Base-by-base conservation (phyloP, 37 sponge, comb jelly and placozoan species). In the Aphrocallistes beatrix region DNA sequence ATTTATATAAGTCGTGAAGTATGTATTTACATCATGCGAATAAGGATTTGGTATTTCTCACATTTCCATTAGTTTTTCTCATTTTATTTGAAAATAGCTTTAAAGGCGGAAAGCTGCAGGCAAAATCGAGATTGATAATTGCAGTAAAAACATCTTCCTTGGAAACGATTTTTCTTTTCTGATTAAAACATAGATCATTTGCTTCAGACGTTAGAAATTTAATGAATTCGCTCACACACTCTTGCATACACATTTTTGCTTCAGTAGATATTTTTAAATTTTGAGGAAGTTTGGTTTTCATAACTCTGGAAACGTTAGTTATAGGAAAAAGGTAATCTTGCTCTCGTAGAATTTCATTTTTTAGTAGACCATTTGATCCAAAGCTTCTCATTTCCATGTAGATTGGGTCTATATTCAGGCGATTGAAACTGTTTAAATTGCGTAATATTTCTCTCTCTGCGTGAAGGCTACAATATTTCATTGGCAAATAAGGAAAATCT, bases 281-380 rank as follows among this genome's bases (percentile, higher is more conserved):
- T 60, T 28, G 28, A 13, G 75, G 75, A 25, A 60, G 75, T 13
- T 25, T 30, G n/a, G 32, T 60, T 60, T 60, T 60, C 75, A 60
- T 60, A 25, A 60, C n/a, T 30, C 75, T 60, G 25, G 75, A 60
- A 32, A 60, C 75, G 75, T 60, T 60, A 19, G 75, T 60, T 8
- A 60, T 60, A 19, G 75, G 75, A 60, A 60, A 60, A 3, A 60
- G 75, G n/a, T 60, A 60, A 60, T 60, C 75, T 60, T 60, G 75
- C n/a, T 60, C 75, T 60, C 75, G 25, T 30, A 60, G 8, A 28
- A 28, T 13, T 3, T 30, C n/a, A 60, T 28, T n/a, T n/a, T n/a
- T n/a, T n/a, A n/a, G n/a, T n/a, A n/a, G n/a, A n/a, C n/a, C n/a
- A n/a, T n/a, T n/a, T n/a, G n/a, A n/a, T n/a, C n/a, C n/a, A n/a